Conservation (phyloP, 92 coral and sea anemone genomes). For the Isaurus tuberculatus region DNA sequence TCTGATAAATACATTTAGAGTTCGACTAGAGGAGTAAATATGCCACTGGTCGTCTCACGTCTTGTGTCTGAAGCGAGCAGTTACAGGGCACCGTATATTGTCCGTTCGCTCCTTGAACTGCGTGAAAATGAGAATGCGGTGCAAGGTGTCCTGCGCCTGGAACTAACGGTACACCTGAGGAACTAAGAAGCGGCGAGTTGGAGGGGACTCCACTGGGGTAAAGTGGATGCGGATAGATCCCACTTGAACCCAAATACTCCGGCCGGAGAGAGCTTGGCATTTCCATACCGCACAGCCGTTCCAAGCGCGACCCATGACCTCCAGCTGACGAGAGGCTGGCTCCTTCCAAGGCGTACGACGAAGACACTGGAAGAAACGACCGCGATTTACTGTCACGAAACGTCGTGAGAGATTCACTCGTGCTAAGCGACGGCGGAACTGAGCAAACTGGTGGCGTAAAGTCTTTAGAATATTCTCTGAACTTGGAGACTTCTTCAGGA, state of each 20-base stretch:
- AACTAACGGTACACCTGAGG: slow-evolving; percentile 76
- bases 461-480: slow-evolving; percentile 54
- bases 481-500: slow-evolving; percentile 88
- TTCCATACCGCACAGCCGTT: slow-evolving; percentile 77
- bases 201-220: slow-evolving; percentile 79
- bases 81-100: slow-evolving; percentile 97
- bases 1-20: slow-evolving; percentile 68
- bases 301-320: slow-evolving; percentile 79
- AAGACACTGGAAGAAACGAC: slow-evolving; percentile 83
- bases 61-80: slow-evolving; percentile 94
- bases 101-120: slow-evolving; percentile 91
- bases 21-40: slow-evolving; percentile 86
- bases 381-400: slow-evolving; percentile 80
- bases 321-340: slow-evolving; percentile 60
- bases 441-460: slow-evolving; percentile 66
- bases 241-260: slow-evolving; percentile 81
- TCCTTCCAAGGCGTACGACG: slow-evolving; percentile 76
- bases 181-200: slow-evolving; percentile 76
- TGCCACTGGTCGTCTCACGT: slow-evolving; percentile 94
- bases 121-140: slow-evolving; percentile 89
- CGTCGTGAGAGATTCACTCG: slow-evolving; percentile 74
- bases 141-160: slow-evolving; percentile 76
- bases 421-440: slow-evolving; percentile 78
- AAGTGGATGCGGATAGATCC: slow-evolving; percentile 80
- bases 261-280: slow-evolving; percentile 90